Conservation (phyloP, 2,888 invertebrate species). For the Morinoia aosen region DNA sequence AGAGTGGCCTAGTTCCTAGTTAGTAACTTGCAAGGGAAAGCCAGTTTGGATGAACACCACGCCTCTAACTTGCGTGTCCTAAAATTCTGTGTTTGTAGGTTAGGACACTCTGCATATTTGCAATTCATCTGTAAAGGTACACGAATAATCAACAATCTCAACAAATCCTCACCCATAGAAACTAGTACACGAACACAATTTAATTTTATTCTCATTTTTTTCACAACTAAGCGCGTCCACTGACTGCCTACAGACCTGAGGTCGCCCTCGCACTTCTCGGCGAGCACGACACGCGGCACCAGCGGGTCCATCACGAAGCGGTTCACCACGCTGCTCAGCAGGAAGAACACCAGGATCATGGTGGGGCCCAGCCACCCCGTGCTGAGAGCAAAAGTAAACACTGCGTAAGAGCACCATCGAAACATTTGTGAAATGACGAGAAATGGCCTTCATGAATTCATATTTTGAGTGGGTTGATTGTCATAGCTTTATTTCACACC, state of each 20-base stretch:
- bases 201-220: no score
- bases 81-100: no score
- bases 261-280: slow-evolving; percentile 76
- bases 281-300: slow-evolving; percentile 73
- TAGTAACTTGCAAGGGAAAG: no score
- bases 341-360: slow-evolving; percentile 74
- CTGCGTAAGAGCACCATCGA: neutral
- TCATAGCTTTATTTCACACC: neutral
- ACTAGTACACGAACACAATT: no score
- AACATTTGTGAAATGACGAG: neutral
- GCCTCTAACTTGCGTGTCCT: no score
- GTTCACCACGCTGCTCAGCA: slow-evolving; percentile 74
- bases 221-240: neutral
- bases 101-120: no score
- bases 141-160: no score
- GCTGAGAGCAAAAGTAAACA: slow-evolving; percentile 69
- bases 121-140: no score
- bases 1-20: no score
- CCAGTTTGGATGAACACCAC: no score
- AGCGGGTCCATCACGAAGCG: slow-evolving; percentile 75
- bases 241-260: slow-evolving; percentile 70
- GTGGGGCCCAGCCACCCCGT: slow-evolving; percentile 76
- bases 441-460: neutral
- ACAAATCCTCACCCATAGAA: no score
- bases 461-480: neutral